Evolutionary conservation across 1,140 invertebrate species (phyloP), one percentile per base, ranked within the genome.

Genomic region (Cherax quadricarinatus): DNA sequence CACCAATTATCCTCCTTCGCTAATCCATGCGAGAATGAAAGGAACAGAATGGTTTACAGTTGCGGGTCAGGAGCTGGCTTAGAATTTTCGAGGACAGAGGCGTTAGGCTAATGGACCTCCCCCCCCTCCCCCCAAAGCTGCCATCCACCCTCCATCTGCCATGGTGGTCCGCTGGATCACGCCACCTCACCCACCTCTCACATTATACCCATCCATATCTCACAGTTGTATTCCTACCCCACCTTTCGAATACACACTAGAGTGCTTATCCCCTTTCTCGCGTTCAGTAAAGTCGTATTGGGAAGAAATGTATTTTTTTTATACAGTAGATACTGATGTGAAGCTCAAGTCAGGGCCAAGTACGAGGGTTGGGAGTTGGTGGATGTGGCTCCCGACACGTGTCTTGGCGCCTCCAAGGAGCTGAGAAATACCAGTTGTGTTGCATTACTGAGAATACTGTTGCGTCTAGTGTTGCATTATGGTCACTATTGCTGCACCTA

Each of bases 141-240:
- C 30, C 30, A 41, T 2, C 30, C 30, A 41, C 30, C 30, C 30
- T 41, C 30, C 30, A 41, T 41, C 30, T 41, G 48, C 62, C 80
- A 49, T 70, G 62, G 88, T 70, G 80, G 88, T 89, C 88, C 88
- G 88, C 88, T 57, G 88, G 51, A 81, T 83, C 88, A 89, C 88
- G n/a, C 66, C 48, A 24, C 84, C 80, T 62, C 62, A 30, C 30
- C 49, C 48, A 51, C 80, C 80, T 62, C 16, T 41, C 30, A 41
- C 30, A 41, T 41, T 41, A 41, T 41, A 41, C 30, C 30, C 30
- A 41, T 41, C 30, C 30, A 41, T 41, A 41, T 41, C 30, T 41
- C 30, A 41, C 30, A 41, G 0, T 41, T 41, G 30, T 41, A 41
- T 41, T 41, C 30, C 30, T 41, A 41, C 30, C 30, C 30, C 30